Evolutionary conservation across 1,140 invertebrate genomes (phyloP).

Genomic region (Uloborus diversus): DNA sequence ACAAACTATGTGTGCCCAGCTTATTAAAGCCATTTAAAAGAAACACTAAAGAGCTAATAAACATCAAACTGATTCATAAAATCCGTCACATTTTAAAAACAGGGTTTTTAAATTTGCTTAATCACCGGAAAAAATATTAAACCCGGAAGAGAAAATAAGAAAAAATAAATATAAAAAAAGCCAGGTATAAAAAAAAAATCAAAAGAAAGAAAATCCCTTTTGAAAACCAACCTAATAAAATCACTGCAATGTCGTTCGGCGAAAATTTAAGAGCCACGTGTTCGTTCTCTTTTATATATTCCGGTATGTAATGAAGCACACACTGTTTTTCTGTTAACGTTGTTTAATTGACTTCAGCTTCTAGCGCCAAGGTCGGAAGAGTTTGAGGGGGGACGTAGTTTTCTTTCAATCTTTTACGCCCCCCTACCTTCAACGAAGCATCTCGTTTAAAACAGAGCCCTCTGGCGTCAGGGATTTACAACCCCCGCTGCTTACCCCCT

Average conservation of each 20-base stretch:
- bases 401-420: conserved; percentile 25
- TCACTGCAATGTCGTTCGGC: conserved; percentile 15
- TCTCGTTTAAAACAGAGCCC: conserved; percentile 26
- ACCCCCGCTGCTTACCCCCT: neutral
- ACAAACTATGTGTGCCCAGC: too few relatives aligned
- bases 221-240: conserved; percentile 46
- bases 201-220: neutral
- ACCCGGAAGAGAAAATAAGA: conserved; percentile 42
- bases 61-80: conserved; percentile 27
- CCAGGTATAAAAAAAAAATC: neutral
- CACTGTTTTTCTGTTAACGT: conserved; percentile 49
- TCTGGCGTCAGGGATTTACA: conserved; percentile 26
- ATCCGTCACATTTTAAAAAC: conserved; percentile 18
- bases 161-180: conserved; percentile 1
- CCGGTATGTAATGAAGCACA: conserved; percentile 27
- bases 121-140: conserved; percentile 56
- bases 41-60: conserved; percentile 45
- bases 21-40: too few relatives aligned
- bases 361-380: conserved; percentile 28
- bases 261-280: conserved; percentile 47
- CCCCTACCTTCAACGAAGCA: neutral
- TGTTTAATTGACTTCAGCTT: conserved; percentile 51
- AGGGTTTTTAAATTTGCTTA: conserved; percentile 44
- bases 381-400: neutral
- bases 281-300: conserved; percentile 7